phyloP scores from a whole-genome alignment of 1,140 invertebrate genomes.

The Phortica variegata region DNA sequence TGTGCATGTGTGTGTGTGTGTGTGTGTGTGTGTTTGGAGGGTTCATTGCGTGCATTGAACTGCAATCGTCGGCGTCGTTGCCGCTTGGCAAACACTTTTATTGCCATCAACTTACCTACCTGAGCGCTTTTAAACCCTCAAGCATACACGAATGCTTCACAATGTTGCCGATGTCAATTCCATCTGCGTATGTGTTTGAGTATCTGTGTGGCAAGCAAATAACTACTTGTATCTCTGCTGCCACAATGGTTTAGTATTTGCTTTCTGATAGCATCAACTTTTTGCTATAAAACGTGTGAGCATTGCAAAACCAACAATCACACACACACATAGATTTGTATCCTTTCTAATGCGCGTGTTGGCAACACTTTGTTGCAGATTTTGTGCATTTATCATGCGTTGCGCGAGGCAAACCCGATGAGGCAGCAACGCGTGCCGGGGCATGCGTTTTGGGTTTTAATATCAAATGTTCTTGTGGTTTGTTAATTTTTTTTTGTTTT shows the following conservation, averaged over 20 bases:
- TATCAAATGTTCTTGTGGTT: constrained; percentile 53
- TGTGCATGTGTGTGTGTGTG: constrained; percentile 20
- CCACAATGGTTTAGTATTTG: constrained; percentile 4
- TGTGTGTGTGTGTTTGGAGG: constrained; percentile 23
- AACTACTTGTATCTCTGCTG: constrained; percentile 37
- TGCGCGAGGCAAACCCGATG: too few species aligned
- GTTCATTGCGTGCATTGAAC: constrained; percentile 1
- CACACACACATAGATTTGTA: not conserved
- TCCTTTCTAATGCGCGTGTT: constrained; percentile 36
- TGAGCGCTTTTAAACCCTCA: too few species aligned
- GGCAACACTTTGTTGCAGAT: constrained; percentile 52
- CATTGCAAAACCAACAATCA: not conserved
- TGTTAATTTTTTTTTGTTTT: too few species aligned
- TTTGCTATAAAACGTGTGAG: too few species aligned
- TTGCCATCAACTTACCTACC: too few species aligned
- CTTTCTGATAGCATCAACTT: not conserved
- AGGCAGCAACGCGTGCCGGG: constrained; percentile 35
- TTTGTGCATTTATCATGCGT: constrained; percentile 51
- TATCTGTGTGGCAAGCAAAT: too few species aligned
- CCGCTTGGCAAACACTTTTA: constrained; percentile 5
- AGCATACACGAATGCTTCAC: too few species aligned
- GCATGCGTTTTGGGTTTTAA: constrained; percentile 51
- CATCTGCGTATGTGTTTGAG: too few species aligned
- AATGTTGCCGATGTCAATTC: too few species aligned
- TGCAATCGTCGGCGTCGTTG: not conserved